Conservation (phyloP, 92 coral and sea anemone species). For the Porites cylindrica region DNA sequence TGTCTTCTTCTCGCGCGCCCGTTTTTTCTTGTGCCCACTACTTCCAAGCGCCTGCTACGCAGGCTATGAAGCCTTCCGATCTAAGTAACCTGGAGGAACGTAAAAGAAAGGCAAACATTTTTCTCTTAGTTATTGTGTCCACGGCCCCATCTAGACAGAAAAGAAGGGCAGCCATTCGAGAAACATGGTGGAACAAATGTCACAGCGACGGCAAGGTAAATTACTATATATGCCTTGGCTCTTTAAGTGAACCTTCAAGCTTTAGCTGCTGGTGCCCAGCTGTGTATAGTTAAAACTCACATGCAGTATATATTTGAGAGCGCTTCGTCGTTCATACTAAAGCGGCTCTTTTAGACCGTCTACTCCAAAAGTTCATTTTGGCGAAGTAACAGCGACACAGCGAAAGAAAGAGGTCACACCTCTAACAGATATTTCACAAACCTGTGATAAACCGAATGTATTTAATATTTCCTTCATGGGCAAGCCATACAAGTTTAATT, state of each 20-base stretch:
- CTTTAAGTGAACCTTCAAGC: too few species aligned
- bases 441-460: slow-evolving; percentile 4
- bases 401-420: neutral
- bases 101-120: too few species aligned
- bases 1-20: too few species aligned
- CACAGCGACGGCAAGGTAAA: slow-evolving; percentile 14
- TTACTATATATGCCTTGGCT: neutral
- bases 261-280: too few species aligned
- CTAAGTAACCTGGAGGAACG: slow-evolving; percentile 17
- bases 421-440: slow-evolving; percentile 3
- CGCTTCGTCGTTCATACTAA: too few species aligned
- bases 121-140: slow-evolving; percentile 9
- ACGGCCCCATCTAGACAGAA: slow-evolving; percentile 24
- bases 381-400: too few species aligned
- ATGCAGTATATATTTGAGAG: too few species aligned
- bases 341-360: too few species aligned
- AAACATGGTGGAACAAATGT: slow-evolving; percentile 40
- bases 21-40: too few species aligned
- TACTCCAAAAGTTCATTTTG: too few species aligned
- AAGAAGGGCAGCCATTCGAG: slow-evolving; percentile 18
- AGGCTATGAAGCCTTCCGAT: neutral
- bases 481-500: slow-evolving; percentile 20
- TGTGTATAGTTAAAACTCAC: too few species aligned
- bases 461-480: slow-evolving; percentile 44
- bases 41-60: too few species aligned